phyloP scores from a whole-genome alignment of 2,888 invertebrate species.

The Drosophila cognata region DNA sequence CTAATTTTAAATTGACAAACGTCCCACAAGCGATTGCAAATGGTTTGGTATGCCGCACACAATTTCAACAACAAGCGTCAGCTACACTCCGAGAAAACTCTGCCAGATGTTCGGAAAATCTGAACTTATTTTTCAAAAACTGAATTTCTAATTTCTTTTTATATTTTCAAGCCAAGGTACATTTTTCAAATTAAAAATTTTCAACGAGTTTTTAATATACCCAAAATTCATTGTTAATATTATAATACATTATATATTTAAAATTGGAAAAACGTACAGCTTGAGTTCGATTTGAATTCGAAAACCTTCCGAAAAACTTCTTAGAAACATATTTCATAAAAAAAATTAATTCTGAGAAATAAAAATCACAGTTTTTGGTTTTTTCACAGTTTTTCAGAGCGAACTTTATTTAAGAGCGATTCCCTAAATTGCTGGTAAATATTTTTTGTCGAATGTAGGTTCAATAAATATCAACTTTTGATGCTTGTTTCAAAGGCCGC shows the following conservation, averaged over 20 bases:
- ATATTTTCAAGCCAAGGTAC: not conserved
- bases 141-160: not conserved
- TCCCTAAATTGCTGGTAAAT: not conserved
- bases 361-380: not conserved
- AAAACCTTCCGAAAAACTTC: not conserved
- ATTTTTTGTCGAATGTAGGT: not conserved
- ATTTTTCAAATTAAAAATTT: not conserved
- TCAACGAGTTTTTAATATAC: not conserved
- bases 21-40: constrained; percentile 8
- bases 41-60: constrained; percentile 42
- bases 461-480: constrained; percentile 73
- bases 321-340: not conserved
- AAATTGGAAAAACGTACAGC: not conserved
- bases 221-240: not conserved
- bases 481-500: constrained; percentile 51
- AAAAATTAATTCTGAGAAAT: not conserved
- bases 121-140: not conserved
- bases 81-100: constrained; percentile 5
- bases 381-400: not conserved
- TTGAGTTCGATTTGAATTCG: not conserved
- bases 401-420: not conserved
- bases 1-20: constrained; percentile 64
- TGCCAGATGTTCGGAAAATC: not conserved
- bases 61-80: constrained; percentile 43
- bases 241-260: not conserved